phyloP scores from a whole-genome alignment of 2,113 vertebrate genomes.

The Struthio camelus region DNA sequence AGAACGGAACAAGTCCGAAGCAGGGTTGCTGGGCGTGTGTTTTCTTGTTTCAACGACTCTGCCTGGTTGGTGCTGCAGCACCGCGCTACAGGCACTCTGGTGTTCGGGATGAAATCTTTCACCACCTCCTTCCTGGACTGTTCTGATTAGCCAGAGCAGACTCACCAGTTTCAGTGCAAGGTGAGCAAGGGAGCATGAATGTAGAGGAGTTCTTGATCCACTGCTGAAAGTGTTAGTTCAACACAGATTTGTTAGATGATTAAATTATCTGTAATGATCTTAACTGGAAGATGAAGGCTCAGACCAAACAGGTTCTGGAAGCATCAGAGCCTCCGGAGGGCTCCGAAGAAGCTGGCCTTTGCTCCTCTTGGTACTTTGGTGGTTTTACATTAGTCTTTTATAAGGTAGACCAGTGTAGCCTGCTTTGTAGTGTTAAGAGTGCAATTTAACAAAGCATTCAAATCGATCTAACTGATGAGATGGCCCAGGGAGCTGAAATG shows the following conservation, averaged over 20 bases:
- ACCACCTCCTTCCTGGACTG: neutral
- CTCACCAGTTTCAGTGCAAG: neutral
- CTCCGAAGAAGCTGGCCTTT: neutral
- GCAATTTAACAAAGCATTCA: neutral
- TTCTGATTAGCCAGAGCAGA: neutral
- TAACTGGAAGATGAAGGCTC: neutral
- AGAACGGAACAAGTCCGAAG: conserved; percentile 10
- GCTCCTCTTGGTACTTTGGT: accelerated
- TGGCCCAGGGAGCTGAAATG: neutral
- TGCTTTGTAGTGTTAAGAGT: neutral
- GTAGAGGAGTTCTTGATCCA: neutral
- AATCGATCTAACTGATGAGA: neutral
- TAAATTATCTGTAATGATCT: neutral
- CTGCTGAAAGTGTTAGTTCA: neutral
- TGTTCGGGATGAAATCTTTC: neutral
- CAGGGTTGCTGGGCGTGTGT: conserved; percentile 19
- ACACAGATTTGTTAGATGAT: neutral
- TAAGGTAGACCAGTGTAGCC: neutral
- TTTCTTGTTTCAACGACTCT: conserved; percentile 38
- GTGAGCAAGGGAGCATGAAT: neutral
- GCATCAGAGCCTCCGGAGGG: accelerated
- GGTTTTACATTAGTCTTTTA: neutral
- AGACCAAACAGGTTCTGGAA: neutral
- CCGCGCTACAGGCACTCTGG: neutral
- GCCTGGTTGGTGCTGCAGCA: neutral